phyloP scores from a whole-genome alignment of 37 sponge, comb jelly and placozoan species.

The Trichoplax adhaerens region DNA sequence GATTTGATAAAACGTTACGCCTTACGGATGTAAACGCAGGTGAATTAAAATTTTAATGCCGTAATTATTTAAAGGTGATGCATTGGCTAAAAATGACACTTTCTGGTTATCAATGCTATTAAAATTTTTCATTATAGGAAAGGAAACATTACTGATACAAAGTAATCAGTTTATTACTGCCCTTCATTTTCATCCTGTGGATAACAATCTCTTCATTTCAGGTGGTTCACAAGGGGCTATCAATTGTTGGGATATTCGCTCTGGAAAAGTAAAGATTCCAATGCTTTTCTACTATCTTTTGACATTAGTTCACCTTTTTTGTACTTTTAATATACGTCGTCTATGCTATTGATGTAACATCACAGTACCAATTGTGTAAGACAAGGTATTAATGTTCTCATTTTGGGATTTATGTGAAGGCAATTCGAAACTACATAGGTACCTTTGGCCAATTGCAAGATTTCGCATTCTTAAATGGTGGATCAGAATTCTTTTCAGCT shows the following conservation, averaged over 20 bases:
- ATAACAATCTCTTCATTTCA: constrained; percentile 25
- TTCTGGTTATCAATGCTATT: too few relatives aligned
- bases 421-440: constrained; percentile 20
- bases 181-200: constrained; percentile 17
- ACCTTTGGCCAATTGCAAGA: constrained; percentile 58
- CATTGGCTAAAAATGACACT: too few relatives aligned
- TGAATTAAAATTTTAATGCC: not conserved
- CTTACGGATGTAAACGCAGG: constrained; percentile 22
- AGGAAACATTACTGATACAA: constrained; percentile 5
- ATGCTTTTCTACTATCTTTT: too few relatives aligned
- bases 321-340: too few relatives aligned
- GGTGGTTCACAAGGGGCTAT: constrained; percentile 29
- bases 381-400: too few relatives aligned
- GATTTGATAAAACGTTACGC: constrained; percentile 24
- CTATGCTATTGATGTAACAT: too few relatives aligned
- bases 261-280: not conserved
- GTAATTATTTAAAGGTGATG: too few relatives aligned
- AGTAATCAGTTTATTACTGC: constrained; percentile 37
- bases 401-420: not conserved
- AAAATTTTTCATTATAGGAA: too few relatives aligned
- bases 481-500: constrained; percentile 35
- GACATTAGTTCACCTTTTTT: too few relatives aligned
- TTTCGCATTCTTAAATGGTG: constrained; percentile 22
- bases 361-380: too few relatives aligned
- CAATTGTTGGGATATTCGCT: constrained; percentile 42